Base-by-base conservation (phyloP, 2,797 vertebrate genomes). In the Spinibarbus caldwelli region DNA sequence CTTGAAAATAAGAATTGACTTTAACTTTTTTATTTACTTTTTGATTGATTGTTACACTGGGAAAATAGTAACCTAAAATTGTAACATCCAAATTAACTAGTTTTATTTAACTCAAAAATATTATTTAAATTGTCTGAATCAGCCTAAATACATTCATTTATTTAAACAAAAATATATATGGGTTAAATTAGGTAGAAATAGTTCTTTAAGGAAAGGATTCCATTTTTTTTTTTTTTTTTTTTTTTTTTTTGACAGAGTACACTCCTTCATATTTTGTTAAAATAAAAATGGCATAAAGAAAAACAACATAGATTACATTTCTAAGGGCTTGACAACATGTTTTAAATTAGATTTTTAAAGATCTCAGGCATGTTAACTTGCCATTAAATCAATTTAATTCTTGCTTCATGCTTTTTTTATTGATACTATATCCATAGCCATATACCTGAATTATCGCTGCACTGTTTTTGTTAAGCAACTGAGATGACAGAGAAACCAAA, bases 401-500 rank as follows among this genome's bases (percentile, higher is more conserved):
- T 26, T 36, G 21, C 21, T 64, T 49, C 14, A 15, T 43, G 26
- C 52, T n/a, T n/a, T n/a, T 71, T 64, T 62, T 15, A 29, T 31
- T 36, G 57, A 38, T 49, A 38, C 23, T 83, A 29, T 21, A 66
- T 75, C 81, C 41, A 73, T 2, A 26, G 29, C 3, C 71, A 66
- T 38, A 49, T 73, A 49, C 82, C 15, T 66, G 31, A 67, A 80
- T 31, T 57, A 67, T 23, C 23, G n/a, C 72, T 52, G 75, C n/a
- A 70, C 82, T 76, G 34, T 70, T 62, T 62, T 52, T 80, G 81
- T 83, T 75, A 85, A 66, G 68, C 47, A 62, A 80, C 70, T 64
- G 45, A 64, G 72, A 82, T 75, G 86, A 73, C 78, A 83, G 45
- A 59, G 57, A 82, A 87, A 84, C 73, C 38, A 67, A 87, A 90